Conservation (phyloP, 2,888 invertebrate genomes). For the Schizotus pectinicornis region DNA sequence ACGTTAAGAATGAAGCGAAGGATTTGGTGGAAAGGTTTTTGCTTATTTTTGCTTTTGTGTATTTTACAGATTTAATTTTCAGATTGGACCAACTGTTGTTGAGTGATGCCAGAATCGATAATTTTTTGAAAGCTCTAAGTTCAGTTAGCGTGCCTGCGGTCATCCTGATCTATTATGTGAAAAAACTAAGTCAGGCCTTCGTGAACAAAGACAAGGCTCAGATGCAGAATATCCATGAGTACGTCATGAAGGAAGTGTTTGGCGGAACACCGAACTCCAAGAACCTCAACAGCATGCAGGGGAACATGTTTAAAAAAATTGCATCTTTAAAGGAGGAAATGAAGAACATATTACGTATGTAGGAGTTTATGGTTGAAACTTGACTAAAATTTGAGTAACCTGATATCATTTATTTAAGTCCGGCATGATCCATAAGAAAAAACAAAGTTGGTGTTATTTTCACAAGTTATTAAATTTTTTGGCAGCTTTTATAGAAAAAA, state of each 20-base stretch:
- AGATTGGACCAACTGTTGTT: conserved; percentile 49
- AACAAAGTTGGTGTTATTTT: too few species aligned
- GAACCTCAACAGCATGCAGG: conserved; percentile 46
- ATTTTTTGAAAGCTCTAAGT: conserved; percentile 58
- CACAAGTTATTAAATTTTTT: too few species aligned
- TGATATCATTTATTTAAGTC: too few species aligned
- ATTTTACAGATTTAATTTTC: conserved; percentile 21
- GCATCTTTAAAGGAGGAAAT: conserved; percentile 31
- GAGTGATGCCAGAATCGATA: conserved; percentile 49
- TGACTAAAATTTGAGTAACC: too few species aligned
- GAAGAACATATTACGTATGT: conserved; percentile 26
- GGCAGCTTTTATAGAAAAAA: too few species aligned
- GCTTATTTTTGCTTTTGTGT: conserved; percentile 1
- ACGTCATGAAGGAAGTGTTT: conserved; percentile 38
- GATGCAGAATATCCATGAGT: conserved; percentile 2
- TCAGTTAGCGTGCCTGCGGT: conserved; percentile 58
- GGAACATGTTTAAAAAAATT: conserved; percentile 51
- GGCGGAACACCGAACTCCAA: conserved; percentile 32
- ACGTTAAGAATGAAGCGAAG: conserved; percentile 25
- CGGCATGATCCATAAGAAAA: too few species aligned
- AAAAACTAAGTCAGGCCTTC: conserved; percentile 43
- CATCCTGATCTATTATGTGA: conserved; percentile 53
- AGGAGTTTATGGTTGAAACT: too few species aligned
- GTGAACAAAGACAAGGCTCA: conserved; percentile 4
- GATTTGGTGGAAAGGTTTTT: conserved; percentile 40